Percentiles rank a stretch among this genome's conserved stretches.
Evolutionary conservation across 2,888 invertebrate species (phyloP).

Genomic region (Trissonchulus latispiculum): DNA sequence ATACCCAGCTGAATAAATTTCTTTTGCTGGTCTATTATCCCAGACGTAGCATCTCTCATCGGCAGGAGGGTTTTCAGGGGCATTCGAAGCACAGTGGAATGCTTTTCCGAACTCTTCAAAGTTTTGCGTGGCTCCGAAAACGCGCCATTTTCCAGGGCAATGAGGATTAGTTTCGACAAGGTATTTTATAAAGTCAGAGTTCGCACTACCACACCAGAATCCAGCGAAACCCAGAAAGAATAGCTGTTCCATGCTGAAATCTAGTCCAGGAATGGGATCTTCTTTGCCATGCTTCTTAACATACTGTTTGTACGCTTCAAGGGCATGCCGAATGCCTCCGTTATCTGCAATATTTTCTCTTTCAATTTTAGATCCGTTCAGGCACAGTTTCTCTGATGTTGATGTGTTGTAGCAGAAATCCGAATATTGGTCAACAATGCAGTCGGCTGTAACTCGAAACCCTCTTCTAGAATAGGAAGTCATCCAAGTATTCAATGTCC

Average conservation of each 20-base stretch:
- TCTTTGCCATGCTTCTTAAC: slow-evolving; percentile 25
- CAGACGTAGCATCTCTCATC: background rate
- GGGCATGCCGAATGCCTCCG: slow-evolving; percentile 49
- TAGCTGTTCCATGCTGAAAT: slow-evolving; percentile 45
- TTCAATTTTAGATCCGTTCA: slow-evolving; percentile 3
- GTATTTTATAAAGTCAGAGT: background rate
- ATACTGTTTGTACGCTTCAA: slow-evolving; percentile 29
- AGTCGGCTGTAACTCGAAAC: background rate
- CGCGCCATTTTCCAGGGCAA: slow-evolving; percentile 15
- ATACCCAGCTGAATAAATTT: background rate
- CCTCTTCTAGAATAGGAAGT: background rate
- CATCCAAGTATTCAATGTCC: slow-evolving; percentile 12
- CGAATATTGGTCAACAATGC: background rate
- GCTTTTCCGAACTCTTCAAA: slow-evolving; percentile 15
- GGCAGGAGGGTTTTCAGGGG: background rate
- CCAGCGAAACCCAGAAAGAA: slow-evolving; percentile 54
- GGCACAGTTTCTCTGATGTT: background rate
- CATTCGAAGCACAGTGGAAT: background rate
- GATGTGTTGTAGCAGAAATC: background rate
- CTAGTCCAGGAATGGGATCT: slow-evolving; percentile 30
- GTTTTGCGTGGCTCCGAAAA: slow-evolving; percentile 19
- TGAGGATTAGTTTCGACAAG: slow-evolving; percentile 17
- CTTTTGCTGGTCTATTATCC: background rate
- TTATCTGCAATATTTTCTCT: background rate
- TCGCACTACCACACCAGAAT: slow-evolving; percentile 34